Evolutionary conservation across 2,797 vertebrate genomes (phyloP), one percentile per base, ranked within the genome.

Genomic region (Hippoglossus hippoglossus): DNA sequence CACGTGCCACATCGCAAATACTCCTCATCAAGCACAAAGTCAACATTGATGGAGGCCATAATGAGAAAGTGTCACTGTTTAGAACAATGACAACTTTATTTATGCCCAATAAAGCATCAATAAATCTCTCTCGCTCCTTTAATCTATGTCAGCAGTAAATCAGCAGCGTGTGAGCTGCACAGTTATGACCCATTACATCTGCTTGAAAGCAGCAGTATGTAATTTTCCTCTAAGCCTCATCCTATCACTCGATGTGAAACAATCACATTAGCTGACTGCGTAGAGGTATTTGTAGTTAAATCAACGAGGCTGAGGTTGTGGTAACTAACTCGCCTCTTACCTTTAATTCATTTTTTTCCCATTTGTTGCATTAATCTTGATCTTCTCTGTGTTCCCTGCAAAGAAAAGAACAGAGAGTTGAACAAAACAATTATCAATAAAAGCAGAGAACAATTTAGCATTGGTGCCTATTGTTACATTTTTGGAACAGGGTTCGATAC

Each of bases 101-200:
- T 75, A 84, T 81, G 50, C 58, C 59, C 58, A 81, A 80, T 88
- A 71, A 83, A 81, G 66, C 72, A 51, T 15, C 34, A 77, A 83
- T 87, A 81, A 86, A 87, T 83, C 75, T 72, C 57, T 49, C 44
- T 65, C 28, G 36, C 75, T 80, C 44, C 71, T 79, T 62, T 67
- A 63, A 78, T 80, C 68, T 59, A 21, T 46, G 71, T 68, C 18
- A 22, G 62, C 55, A 24, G 65, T 88, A 77, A 90, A 87, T 91
- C 78, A 84, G 67, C 50, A 1, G 36, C 54, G 60, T 78, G 51
- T 15, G 63, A 52, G 62, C 63, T 61, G 72, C 59, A 74, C 73
- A 63, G 84, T 88, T 82, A 90, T 75, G 82, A 85, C 62, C 85
- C 71, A 88, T 88, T 84, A 83, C 67, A 55, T 71, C 63, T 64